Evolutionary conservation across 2,888 invertebrate genomes (phyloP).

Genomic region (Mesorhabditis sp.): DNA sequence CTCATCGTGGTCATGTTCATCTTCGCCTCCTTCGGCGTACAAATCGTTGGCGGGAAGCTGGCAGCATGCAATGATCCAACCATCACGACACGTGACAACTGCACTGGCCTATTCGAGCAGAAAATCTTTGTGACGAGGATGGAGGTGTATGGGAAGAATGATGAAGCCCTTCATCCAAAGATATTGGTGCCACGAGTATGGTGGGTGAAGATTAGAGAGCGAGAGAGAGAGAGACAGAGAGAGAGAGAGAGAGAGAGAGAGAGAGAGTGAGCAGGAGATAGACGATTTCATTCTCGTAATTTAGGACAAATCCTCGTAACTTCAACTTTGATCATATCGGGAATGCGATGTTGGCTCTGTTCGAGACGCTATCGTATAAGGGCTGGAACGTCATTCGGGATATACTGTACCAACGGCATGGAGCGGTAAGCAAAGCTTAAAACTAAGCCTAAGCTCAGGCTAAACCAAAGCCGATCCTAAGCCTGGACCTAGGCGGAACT

Average conservation of each 20-base stretch:
- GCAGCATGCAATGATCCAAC: constrained; percentile 94
- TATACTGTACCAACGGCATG: constrained; percentile 88
- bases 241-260: constrained; percentile 9
- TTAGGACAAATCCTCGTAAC: constrained; percentile 95
- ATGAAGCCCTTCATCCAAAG: constrained; percentile 80
- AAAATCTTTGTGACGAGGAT: constrained; percentile 95
- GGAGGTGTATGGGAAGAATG: constrained; percentile 77
- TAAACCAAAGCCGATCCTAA: no score
- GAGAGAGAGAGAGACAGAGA: neutral
- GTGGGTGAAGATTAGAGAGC: constrained; percentile 15
- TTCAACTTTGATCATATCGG: constrained; percentile 99
- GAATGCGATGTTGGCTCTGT: constrained; percentile 92
- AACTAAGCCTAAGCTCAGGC: no score
- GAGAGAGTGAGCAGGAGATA: neutral
- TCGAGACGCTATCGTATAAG: constrained; percentile 96
- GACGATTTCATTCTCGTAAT: neutral
- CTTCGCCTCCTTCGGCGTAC: constrained; percentile 97
- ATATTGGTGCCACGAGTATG: constrained; percentile 56
- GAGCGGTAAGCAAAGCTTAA: constrained; percentile 73
- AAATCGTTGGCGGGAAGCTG: constrained; percentile 89
- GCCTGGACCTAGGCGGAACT: no score
- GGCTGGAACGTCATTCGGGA: constrained; percentile 99
- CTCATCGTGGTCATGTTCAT: constrained; percentile 96
- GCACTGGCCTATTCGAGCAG: constrained; percentile 89
- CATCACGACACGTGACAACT: constrained; percentile 71